These are phyloP conservation scores for Deilephila porcellus DNA, from an alignment of 2,888 invertebrate species.

Conservation along the genomic window DNA sequence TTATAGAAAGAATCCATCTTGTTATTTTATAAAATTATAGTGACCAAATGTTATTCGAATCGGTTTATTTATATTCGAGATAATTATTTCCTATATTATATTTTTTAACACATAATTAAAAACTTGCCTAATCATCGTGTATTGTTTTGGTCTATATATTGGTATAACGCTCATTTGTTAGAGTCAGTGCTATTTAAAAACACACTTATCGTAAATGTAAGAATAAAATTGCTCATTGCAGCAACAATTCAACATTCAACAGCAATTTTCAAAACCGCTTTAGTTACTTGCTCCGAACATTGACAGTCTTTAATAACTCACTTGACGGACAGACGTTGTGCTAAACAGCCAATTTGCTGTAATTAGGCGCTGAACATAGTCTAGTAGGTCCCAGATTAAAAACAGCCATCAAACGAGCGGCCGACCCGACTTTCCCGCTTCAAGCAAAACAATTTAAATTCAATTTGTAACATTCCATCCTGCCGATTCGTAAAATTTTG, in stretches of 20 bases:
- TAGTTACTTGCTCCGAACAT: neutral
- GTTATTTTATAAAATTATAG: no score
- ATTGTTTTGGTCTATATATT: no score
- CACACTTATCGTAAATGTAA: no score
- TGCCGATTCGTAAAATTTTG: conserved; percentile 51
- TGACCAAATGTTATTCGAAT: no score
- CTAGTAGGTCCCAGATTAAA: neutral
- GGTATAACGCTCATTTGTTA: no score
- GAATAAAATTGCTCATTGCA: neutral
- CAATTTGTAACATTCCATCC: conserved; percentile 55
- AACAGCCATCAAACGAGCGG: neutral
- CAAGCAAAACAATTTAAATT: conserved; percentile 49
- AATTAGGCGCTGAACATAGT: neutral
- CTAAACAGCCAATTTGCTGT: neutral
- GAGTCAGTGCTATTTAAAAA: no score
- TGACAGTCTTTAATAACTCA: neutral
- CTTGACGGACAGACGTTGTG: neutral
- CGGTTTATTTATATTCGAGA: no score
- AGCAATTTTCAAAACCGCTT: neutral
- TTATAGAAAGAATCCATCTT: no score
- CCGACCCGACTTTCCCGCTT: conserved; percentile 39
- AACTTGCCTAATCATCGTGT: no score
- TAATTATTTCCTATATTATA: no score
- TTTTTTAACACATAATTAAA: no score
- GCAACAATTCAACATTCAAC: neutral